Conservation (phyloP, 2,888 invertebrate species). For the Tipula unca region DNA sequence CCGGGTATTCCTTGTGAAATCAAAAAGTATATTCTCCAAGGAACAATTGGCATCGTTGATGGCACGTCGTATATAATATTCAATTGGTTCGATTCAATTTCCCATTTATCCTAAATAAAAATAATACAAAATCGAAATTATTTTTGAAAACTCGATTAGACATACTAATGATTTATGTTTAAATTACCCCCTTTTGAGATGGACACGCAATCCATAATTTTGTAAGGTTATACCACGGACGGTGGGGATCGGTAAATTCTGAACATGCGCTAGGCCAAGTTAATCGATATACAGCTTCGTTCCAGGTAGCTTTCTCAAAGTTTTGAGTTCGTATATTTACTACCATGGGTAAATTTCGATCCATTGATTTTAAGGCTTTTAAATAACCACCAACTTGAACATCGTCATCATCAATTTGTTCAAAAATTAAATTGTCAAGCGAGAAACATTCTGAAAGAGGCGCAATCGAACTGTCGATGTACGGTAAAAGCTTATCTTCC, state of each 20-base stretch:
- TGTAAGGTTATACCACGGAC: background rate
- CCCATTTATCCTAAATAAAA: background rate
- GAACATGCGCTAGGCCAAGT: background rate
- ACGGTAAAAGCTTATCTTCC: background rate
- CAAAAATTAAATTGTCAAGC: background rate
- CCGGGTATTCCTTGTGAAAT: background rate
- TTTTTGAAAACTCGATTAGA: background rate
- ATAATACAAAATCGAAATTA: background rate
- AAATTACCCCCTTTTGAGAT: background rate
- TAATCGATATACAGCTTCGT: background rate
- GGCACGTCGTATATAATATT: background rate
- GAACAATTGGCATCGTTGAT: background rate
- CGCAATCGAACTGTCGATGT: background rate
- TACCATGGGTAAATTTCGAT: background rate
- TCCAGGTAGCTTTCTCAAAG: background rate
- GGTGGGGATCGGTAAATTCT: background rate
- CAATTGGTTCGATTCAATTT: background rate
- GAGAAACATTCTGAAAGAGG: background rate
- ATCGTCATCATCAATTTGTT: background rate
- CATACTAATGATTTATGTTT: background rate
- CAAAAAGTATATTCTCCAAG: background rate
- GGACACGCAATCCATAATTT: background rate
- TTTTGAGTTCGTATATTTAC: background rate
- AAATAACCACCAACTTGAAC: background rate
- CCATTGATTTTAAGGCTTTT: background rate